Conservation (phyloP, 1,140 invertebrate species). For the Drosophila guanche region DNA sequence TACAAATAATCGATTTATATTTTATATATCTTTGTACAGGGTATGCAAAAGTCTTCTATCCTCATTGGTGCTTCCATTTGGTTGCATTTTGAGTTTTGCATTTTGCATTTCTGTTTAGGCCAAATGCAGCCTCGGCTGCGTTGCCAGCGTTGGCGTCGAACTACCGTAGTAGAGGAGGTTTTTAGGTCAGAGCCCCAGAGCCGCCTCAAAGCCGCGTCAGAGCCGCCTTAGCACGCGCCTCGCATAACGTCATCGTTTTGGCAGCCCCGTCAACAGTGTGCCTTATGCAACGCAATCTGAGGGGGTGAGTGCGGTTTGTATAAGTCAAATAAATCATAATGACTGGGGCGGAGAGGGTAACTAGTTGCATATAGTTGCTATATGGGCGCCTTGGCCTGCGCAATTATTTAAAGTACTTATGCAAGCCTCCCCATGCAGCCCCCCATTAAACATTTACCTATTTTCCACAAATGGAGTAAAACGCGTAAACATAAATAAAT, state of each 20-base stretch:
- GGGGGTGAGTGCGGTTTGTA: slow-evolving; percentile 8
- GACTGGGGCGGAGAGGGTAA: background rate
- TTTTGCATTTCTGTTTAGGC: slow-evolving; percentile 46
- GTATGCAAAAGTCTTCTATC: slow-evolving; percentile 1
- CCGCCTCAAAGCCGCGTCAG: slow-evolving; percentile 1
- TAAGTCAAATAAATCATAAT: slow-evolving; percentile 57
- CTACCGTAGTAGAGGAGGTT: slow-evolving; percentile 57
- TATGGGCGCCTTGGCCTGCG: slow-evolving; percentile 42
- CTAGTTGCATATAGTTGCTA: slow-evolving; percentile 6
- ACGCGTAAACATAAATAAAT: slow-evolving; percentile 59
- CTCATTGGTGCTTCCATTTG: background rate
- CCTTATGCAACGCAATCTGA: slow-evolving; percentile 48
- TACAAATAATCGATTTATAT: no score
- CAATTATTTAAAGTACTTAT: slow-evolving; percentile 55
- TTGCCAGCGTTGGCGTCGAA: slow-evolving; percentile 62
- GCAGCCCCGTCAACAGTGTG: slow-evolving; percentile 19
- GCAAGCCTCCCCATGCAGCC: background rate
- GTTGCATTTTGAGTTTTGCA: slow-evolving; percentile 26
- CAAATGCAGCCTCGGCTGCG: slow-evolving; percentile 49
- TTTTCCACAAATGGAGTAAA: slow-evolving; percentile 33
- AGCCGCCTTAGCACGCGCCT: slow-evolving; percentile 63
- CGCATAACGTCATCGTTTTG: slow-evolving; percentile 48
- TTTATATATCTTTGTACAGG: background rate
- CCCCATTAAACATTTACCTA: slow-evolving; percentile 4
- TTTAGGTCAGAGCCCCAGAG: slow-evolving; percentile 57